Evolutionary conservation across 2,113 vertebrate genomes (phyloP).

Genomic region (Siniperca chuatsi): DNA sequence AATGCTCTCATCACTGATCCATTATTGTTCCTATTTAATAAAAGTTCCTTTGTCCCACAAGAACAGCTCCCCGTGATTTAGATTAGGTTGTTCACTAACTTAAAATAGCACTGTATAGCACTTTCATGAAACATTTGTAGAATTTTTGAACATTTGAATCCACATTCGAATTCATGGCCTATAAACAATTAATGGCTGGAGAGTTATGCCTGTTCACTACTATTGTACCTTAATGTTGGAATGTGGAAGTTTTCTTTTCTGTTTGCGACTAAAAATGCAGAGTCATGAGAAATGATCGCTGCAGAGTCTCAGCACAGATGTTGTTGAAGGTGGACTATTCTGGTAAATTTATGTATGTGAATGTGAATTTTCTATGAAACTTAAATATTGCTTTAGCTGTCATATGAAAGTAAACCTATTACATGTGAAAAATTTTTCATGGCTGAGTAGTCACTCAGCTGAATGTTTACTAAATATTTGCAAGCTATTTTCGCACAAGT

Average conservation of each 20-base stretch:
- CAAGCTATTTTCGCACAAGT: conserved; percentile 76
- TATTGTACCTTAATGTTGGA: conserved; percentile 42
- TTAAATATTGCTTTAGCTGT: conserved; percentile 44
- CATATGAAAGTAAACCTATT: conserved; percentile 39
- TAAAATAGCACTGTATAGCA: conserved; percentile 54
- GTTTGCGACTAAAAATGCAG: conserved; percentile 30
- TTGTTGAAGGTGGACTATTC: conserved; percentile 1
- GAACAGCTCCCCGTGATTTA: neutral
- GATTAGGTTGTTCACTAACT: conserved; percentile 4
- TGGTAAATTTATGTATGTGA: conserved; percentile 32
- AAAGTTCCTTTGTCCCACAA: neutral
- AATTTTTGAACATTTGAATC: neutral
- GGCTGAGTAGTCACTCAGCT: conserved; percentile 57
- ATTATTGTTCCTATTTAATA: conserved; percentile 2
- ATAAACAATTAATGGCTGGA: conserved; percentile 17
- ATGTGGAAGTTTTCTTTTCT: conserved; percentile 37
- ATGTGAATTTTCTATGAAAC: conserved; percentile 61
- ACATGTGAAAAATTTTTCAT: conserved; percentile 31
- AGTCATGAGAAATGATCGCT: conserved; percentile 3
- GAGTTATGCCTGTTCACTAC: neutral
- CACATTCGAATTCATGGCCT: conserved; percentile 34
- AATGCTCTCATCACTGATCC: neutral
- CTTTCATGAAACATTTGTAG: conserved; percentile 43
- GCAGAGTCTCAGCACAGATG: conserved; percentile 16
- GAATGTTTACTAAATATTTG: conserved; percentile 83